Conservation (phyloP, 2,888 invertebrate genomes). For the Balanococcus diminutus region DNA sequence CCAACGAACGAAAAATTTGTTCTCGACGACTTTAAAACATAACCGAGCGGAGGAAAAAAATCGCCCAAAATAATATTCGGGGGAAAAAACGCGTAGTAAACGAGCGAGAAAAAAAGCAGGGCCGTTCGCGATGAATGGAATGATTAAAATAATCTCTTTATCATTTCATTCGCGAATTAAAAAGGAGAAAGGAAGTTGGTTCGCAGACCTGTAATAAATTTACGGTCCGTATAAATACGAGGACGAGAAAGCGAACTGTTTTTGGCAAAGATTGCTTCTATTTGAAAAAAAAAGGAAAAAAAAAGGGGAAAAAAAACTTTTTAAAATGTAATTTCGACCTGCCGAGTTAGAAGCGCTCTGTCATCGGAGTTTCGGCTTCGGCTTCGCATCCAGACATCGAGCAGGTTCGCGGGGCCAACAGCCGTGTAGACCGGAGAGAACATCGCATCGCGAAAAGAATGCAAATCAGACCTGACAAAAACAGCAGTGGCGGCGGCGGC, state of each 20-base stretch:
- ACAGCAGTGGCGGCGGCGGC: slow-evolving; percentile 52
- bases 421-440: slow-evolving; percentile 34
- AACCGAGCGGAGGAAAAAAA: background rate
- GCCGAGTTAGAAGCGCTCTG: slow-evolving; percentile 41
- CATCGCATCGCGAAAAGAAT: slow-evolving; percentile 52
- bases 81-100: too few species aligned
- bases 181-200: slow-evolving; percentile 12
- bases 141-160: slow-evolving; percentile 42
- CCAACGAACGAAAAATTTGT: background rate
- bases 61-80: background rate
- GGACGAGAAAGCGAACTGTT: slow-evolving; percentile 44
- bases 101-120: background rate
- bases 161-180: slow-evolving; percentile 42
- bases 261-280: slow-evolving; percentile 52
- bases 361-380: slow-evolving; percentile 22
- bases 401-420: background rate
- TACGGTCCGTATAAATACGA: slow-evolving; percentile 14
- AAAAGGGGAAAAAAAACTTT: slow-evolving; percentile 45
- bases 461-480: slow-evolving; percentile 55
- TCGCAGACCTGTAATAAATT: slow-evolving; percentile 40
- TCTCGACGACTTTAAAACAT: background rate
- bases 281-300: too few species aligned
- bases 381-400: too few species aligned
- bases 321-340: slow-evolving; percentile 49
- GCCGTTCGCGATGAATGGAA: background rate